Evolutionary conservation across 2,113 vertebrate species (phyloP), one percentile per base, ranked within the genome.

Genomic region (Eulemur macaco): DNA sequence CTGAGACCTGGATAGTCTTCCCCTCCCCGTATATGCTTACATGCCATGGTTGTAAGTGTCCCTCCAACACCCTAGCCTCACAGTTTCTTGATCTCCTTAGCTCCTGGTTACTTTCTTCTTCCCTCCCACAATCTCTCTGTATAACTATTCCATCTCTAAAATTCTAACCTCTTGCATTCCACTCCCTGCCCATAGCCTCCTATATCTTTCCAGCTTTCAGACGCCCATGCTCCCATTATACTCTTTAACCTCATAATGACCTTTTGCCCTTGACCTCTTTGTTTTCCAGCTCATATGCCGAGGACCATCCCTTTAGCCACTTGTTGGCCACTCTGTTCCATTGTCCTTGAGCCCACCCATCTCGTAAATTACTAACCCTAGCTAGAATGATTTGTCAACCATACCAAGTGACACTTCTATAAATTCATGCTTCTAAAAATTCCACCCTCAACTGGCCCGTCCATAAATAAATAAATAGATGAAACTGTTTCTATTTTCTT

Each of bases 351-450:
- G 63, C 21, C 23, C 18, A 63, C 56, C 54, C 66, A 15, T 37
- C 17, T 68, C 25, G 54, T 37, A 91, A 39, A 95, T 80, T 86
- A 68, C 89, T n/a, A 80, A 17, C 25, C 20, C 86, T 83, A 60
- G 64, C 47, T 86, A 60, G 66, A 85, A 29, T 90, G 69, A 85
- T 42, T 96, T 95, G 31, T 89, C 73, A 56, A 6, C 85, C 37
- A 89, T 25, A 93, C 63, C 21, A 92, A 90, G 27, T 80, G 86
- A 86, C 23, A 45, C 77, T 45, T 86, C 80, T 96, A 60, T 89
- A 90, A 96, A 96, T 90, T 63, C 63, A 68, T 64, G 12, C 63
- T 95, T 94, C 80, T 94, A 76, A 83, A 93, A 96, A 93, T 95
- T 73, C 54, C 10, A 58, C 56, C 68, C 34, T 81, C 52, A 82